Conservation (phyloP, 2,797 vertebrate genomes). For the Malurus leucopterus region DNA sequence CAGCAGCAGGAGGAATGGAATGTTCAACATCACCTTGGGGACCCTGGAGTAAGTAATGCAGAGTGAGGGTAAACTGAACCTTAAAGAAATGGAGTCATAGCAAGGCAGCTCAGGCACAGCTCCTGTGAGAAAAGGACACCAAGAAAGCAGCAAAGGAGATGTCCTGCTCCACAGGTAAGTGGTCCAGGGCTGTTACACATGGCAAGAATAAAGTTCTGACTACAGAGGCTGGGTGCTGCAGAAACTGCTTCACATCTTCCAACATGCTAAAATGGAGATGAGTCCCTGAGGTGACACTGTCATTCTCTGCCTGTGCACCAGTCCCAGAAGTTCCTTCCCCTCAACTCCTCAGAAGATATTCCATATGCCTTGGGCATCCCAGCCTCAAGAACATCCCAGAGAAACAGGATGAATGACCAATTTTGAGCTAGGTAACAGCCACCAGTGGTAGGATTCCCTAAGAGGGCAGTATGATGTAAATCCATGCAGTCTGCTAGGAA, state of each 20-base stretch:
- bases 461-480: not conserved
- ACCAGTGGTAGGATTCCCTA: not conserved
- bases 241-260: not conserved
- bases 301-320: not conserved
- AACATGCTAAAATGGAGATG: not conserved
- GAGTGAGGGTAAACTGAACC: not conserved
- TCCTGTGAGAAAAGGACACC: not conserved
- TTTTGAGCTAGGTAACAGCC: not conserved
- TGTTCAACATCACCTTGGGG: not conserved
- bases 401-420: not conserved
- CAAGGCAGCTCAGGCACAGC: not conserved
- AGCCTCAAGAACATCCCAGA: not conserved
- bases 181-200: not conserved
- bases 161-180: not conserved
- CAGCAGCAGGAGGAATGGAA: not conserved
- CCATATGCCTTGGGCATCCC: rapidly evolving
- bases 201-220: not conserved
- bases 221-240: not conserved
- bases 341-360: not conserved
- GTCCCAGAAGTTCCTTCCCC: not conserved
- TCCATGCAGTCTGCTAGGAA: not conserved
- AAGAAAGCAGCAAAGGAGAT: not conserved
- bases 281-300: not conserved
- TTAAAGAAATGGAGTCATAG: not conserved
- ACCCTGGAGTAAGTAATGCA: not conserved